Evolutionary conservation across 2,113 vertebrate species (phyloP), one percentile per base, ranked within the genome.

Genomic region (Anser brachyrhynchus): DNA sequence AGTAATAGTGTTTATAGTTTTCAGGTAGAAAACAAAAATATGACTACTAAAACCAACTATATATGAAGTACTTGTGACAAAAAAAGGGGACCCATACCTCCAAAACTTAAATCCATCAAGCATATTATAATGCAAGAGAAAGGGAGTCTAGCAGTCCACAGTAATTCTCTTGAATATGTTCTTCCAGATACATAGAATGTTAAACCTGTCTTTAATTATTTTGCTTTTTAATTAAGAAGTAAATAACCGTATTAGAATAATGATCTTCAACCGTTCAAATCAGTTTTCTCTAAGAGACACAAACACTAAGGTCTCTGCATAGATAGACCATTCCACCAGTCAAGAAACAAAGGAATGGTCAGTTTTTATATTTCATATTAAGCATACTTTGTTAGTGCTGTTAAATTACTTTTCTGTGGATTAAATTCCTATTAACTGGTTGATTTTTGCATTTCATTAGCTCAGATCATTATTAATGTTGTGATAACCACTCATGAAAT

Each of bases 381-480:
- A 59, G 44, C 61, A 95, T 95, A 91, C 55, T 95, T 95, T 82
- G 29, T 46, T 59, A 91, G 59, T 65, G 70, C 26, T 93, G 78
- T 97, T 97, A 94, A 96, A 90, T 95, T 89, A 88, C 52, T 71
- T 96, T 97, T 96, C 52, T 92, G 74, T 85, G 70, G 89, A 93
- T 96, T 96, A 92, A 88, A 95, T 93, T 89, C 59, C 72, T 96
- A 71, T 96, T 96, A 97, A 92, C 71, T 93, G 62, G 89, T 94
- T 92, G 93, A 87, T 96, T 96, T 97, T 92, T 98, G 93, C 59
- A 29, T 95, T 95, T 96, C 72, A 95, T 97, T 97, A 96, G 71
- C 83, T 94, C 44, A 92, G 81, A 97, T 84, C 33, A 89, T 96
- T 93, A 97, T 57, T 97, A 94, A 95, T 92, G 44, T 92, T 35